Base-by-base conservation (phyloP, 2,888 invertebrate species). In the Fragum whitleyi region DNA sequence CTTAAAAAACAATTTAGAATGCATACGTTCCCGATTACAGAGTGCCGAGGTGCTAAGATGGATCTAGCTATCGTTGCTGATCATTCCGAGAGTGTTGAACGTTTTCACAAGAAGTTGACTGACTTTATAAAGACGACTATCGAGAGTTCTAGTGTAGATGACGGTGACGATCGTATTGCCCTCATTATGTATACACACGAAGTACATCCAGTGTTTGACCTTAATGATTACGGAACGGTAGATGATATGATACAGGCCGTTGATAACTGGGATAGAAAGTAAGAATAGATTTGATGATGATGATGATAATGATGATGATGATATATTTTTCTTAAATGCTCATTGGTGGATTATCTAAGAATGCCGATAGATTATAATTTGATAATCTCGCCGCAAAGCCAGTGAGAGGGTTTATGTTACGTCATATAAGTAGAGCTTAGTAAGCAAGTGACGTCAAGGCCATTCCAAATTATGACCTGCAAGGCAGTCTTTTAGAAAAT, bases 1-100 rank as follows among this genome's bases (percentile, higher is more conserved):
- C n/a, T n/a, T n/a, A n/a, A n/a, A n/a, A n/a, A n/a, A n/a, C n/a
- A n/a, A n/a, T n/a, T n/a, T n/a, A n/a, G 32, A 36, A 36, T 36
- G 32, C 9, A 6, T 3, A 9, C 32, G 5, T 36, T 36, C 9
- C 9, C 32, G 9, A 6, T 36, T 69, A n/a, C 69, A 75, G 75
- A 68, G 47, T 75, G 75, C 23, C 28, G 57, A 3, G 32, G 68
- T 19, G 7, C 47, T 19, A 28, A 55, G 29, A n/a, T 78, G 0
- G 78, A 78, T 23, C 26, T 78, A 23, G 78, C 74, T 21, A 47
- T 74, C 21, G 69, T 74, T 7, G 73, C 42, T 2, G 78, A 78
- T 39, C 21, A 51, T 3, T 78, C 78, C 7, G 74, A 78, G n/a
- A 78, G 69, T 28, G 62, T 78, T 2, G 77, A 32, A 7, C 21